Percentiles rank a stretch among this genome's conserved stretches.
Evolutionary conservation across 2,888 invertebrate species (phyloP).

Genomic region (Zelleria hepariella): DNA sequence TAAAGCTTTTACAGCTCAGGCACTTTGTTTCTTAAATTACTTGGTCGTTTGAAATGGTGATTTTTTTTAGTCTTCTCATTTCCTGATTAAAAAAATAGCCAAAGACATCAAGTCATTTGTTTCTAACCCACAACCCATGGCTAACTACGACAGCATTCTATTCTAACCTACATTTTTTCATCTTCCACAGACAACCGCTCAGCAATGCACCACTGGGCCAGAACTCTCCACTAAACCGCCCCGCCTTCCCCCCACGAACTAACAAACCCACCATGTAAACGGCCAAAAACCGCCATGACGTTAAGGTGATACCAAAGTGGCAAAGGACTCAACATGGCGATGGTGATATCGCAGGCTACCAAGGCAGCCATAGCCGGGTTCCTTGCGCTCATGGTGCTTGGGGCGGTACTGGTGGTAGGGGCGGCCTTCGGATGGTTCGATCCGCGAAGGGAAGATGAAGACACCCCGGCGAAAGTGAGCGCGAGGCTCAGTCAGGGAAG

Average conservation of each 20-base stretch:
- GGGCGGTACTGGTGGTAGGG: constrained; percentile 59
- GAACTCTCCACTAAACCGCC: neutral
- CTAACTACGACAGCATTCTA: neutral
- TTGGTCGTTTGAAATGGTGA: too few relatives aligned
- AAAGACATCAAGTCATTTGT: too few relatives aligned
- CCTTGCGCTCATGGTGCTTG: constrained; percentile 58
- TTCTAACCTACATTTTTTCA: neutral
- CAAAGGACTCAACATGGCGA: constrained; percentile 48
- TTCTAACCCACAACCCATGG: too few relatives aligned
- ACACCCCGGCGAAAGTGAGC: constrained; percentile 59
- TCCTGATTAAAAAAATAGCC: too few relatives aligned
- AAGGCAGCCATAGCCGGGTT: constrained; percentile 63
- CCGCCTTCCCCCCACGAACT: neutral
- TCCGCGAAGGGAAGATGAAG: constrained; percentile 58
- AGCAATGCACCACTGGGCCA: neutral
- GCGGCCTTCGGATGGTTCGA: constrained; percentile 65
- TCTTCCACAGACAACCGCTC: neutral
- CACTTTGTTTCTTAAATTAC: too few relatives aligned
- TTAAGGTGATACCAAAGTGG: constrained; percentile 38
- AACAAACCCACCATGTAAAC: neutral
- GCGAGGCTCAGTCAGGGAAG: constrained; percentile 53
- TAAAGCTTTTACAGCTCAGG: too few relatives aligned
- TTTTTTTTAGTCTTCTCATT: too few relatives aligned
- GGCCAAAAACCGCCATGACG: constrained; percentile 22
- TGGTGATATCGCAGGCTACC: constrained; percentile 66